Base-by-base conservation (phyloP, 1,140 invertebrate species). In the Drosophila jambulina region DNA sequence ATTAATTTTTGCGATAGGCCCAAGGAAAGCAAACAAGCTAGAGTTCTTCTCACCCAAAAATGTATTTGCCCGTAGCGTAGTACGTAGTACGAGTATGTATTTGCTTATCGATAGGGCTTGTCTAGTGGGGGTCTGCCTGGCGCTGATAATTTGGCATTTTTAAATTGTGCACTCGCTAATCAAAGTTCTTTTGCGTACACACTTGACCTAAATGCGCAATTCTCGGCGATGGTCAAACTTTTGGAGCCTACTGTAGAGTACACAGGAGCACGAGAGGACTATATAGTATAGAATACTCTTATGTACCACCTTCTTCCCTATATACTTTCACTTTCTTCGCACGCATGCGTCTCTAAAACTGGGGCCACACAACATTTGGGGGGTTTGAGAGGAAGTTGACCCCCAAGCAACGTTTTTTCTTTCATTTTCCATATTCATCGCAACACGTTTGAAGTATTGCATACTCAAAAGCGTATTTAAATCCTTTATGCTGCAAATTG, bases 191-290 rank as follows among this genome's bases (percentile, higher is more conserved):
- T 74, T 61, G 51, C 70, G 63, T 40, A 68, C 63, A 83, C 71
- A 78, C 80, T 84, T 87, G 77, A 88, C 84, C 77, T 71, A 87
- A 88, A 87, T 88, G 84, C 84, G 84, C 85, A 88, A 64, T 86
- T 79, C 25, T 10, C 38, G 36, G 15, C 53, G 17, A 40, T 27
- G 42, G 15, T 12, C 10, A 27, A 38, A 61, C 36, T 59, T 63
- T 56, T 49, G 65, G 43, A 34, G 21, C 34, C 36, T n/a, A 48
- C 69, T 49, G 27, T 70, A 19, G 45, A 13, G 25, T 42, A 42
- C 64, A 48, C 46, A 5, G 23, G 17, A 38, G 46, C 15, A 29
- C 8, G 43, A 23, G 19, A 15, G 43, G 5, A 3, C 19, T 42
- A 27, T 45, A 62, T 60, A 46, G n/a, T 58, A 56, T 21, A 40